phyloP scores from a whole-genome alignment of 1,140 invertebrate species.

The Penaeus vannamei region DNA sequence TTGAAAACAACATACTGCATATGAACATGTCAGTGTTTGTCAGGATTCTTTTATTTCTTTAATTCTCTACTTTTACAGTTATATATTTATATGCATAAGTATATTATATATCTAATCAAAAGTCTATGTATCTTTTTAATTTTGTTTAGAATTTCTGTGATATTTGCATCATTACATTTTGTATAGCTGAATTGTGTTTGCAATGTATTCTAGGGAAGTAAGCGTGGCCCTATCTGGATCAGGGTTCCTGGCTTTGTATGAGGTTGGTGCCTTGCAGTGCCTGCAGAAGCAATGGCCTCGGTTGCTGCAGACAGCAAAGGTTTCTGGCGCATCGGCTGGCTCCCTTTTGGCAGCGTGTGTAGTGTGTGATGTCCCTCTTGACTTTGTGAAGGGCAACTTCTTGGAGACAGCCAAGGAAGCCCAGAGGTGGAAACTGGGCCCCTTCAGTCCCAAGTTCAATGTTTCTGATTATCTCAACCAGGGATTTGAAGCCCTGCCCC shows the following conservation, averaged over 20 bases:
- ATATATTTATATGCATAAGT: too few relatives aligned
- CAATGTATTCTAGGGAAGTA: conserved; percentile 47
- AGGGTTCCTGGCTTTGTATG: conserved; percentile 63
- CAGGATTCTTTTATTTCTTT: too few relatives aligned
- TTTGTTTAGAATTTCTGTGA: too few relatives aligned
- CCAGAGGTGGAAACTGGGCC: conserved; percentile 86
- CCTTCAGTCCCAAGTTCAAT: conserved; percentile 95
- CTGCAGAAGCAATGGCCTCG: conserved; percentile 50
- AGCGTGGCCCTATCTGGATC: conserved; percentile 62
- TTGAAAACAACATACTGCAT: too few relatives aligned
- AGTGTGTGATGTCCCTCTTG: conserved; percentile 49
- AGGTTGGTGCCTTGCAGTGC: conserved; percentile 61
- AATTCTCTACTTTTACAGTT: too few relatives aligned
- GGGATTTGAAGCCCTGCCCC: conserved; percentile 85
- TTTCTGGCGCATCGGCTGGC: conserved; percentile 63
- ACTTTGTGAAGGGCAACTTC: conserved; percentile 84
- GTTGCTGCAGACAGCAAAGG: conserved; percentile 22
- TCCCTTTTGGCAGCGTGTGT: conserved; percentile 59
- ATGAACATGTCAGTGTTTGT: too few relatives aligned
- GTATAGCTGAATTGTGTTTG: not conserved
- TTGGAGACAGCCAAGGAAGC: conserved; percentile 88
- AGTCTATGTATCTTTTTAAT: too few relatives aligned
- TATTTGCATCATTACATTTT: too few relatives aligned
- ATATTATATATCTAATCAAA: too few relatives aligned
- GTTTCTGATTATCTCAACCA: conserved; percentile 90